Evolutionary conservation across 2,113 vertebrate species (phyloP).

Genomic region (Tangachromis dhanisi): DNA sequence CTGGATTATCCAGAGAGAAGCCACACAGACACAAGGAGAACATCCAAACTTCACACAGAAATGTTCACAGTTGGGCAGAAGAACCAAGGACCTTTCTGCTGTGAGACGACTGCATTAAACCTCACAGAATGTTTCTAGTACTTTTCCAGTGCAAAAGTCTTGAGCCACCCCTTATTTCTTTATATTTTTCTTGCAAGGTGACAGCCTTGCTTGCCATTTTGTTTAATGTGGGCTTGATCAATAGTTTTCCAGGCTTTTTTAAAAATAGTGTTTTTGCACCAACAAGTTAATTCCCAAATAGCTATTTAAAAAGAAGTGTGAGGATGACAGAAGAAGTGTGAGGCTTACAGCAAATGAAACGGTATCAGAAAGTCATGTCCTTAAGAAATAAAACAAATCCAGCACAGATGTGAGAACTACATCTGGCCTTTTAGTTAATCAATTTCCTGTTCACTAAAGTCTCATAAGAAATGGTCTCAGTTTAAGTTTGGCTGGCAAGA

Average conservation of each 20-base stretch:
- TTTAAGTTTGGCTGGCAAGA: not conserved
- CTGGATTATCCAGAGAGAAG: not conserved
- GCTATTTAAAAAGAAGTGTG: not conserved
- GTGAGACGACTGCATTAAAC: accelerated
- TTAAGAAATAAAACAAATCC: not conserved
- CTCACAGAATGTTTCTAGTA: not conserved
- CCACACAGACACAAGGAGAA: not conserved
- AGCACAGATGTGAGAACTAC: not conserved
- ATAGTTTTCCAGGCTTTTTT: not conserved
- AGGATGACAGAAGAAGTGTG: not conserved
- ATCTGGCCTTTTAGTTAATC: not conserved
- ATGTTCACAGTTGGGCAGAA: not conserved
- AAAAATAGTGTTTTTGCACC: not conserved
- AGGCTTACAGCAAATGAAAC: not conserved
- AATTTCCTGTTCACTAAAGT: not conserved
- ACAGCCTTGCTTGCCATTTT: not conserved
- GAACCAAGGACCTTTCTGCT: not conserved
- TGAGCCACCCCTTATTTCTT: not conserved
- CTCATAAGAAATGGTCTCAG: not conserved
- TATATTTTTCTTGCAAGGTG: not conserved
- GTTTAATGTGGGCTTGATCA: not conserved
- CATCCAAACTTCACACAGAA: not conserved
- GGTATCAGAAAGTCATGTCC: not conserved
- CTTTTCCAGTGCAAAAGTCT: not conserved
- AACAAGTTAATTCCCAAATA: not conserved